Evolutionary conservation across 2,888 invertebrate genomes (phyloP).

Genomic region (Ochropleura plecta): DNA sequence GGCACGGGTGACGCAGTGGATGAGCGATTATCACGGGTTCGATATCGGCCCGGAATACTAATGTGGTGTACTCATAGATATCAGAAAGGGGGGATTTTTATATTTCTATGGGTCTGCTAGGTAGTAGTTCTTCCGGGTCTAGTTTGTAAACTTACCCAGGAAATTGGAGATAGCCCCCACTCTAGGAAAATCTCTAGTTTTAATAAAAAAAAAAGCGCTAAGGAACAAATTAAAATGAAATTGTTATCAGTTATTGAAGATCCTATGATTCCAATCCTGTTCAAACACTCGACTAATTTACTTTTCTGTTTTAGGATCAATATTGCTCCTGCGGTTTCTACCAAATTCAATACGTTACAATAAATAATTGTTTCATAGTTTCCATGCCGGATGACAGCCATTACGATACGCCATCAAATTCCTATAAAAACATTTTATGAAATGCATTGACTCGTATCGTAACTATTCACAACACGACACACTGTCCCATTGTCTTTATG

Average conservation of each 20-base stretch:
- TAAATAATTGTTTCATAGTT: neutral
- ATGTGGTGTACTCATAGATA: too few species aligned
- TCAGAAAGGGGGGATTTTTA: too few species aligned
- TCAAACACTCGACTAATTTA: neutral
- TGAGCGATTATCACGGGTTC: neutral
- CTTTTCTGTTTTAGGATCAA: neutral
- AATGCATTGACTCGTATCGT: slow-evolving; percentile 23
- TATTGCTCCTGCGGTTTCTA: neutral
- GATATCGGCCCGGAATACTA: too few species aligned
- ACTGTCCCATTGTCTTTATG: slow-evolving; percentile 51
- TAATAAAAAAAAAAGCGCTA: too few species aligned
- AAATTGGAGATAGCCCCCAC: too few species aligned
- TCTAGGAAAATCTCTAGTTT: too few species aligned
- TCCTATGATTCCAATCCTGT: neutral
- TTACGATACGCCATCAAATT: slow-evolving; percentile 39
- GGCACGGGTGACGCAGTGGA: neutral
- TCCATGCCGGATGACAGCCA: slow-evolving; percentile 29
- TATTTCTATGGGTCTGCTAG: too few species aligned
- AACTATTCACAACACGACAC: slow-evolving; percentile 29
- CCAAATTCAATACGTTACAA: neutral
- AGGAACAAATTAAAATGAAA: neutral
- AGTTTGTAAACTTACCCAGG: neutral
- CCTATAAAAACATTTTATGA: slow-evolving; percentile 16
- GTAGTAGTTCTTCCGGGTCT: neutral
- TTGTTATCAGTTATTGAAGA: neutral